Evolutionary conservation across 2,797 vertebrate genomes (phyloP).

Genomic region (Ficedula albicollis): DNA sequence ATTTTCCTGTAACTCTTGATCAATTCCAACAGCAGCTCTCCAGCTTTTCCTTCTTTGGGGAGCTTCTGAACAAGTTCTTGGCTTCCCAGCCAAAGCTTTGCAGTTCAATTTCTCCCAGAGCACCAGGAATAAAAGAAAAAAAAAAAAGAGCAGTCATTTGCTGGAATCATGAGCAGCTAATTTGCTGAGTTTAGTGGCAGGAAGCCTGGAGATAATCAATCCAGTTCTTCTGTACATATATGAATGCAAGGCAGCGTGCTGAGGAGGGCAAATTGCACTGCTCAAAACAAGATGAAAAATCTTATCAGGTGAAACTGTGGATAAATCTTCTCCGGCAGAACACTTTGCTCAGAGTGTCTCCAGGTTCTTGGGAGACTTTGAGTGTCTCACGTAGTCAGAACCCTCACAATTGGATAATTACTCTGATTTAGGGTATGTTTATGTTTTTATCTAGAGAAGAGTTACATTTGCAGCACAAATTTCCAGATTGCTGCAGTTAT

Average conservation of each 20-base stretch:
- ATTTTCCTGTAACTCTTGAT: not conserved
- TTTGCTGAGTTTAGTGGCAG: slow-evolving; percentile 54
- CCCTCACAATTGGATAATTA: not conserved
- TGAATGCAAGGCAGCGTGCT: slow-evolving; percentile 8
- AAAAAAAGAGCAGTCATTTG: not conserved
- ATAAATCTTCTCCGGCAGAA: not conserved
- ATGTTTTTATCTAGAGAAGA: not conserved
- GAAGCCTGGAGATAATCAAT: slow-evolving; percentile 41
- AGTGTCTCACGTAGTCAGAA: not conserved
- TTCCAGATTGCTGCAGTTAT: not conserved
- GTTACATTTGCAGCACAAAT: not conserved
- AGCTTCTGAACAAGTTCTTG: not conserved
- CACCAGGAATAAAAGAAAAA: not conserved
- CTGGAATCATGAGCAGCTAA: slow-evolving; percentile 41
- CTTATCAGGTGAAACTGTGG: slow-evolving; percentile 22
- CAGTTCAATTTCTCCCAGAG: not conserved
- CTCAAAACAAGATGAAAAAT: slow-evolving; percentile 14
- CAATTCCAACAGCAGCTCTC: not conserved
- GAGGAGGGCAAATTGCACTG: not conserved
- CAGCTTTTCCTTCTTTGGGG: not conserved
- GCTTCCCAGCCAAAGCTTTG: not conserved
- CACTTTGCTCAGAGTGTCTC: not conserved
- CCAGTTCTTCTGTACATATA: slow-evolving; percentile 1
- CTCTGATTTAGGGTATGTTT: not conserved
- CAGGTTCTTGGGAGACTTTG: not conserved